phyloP scores from a whole-genome alignment of 2,888 invertebrate genomes.

The Amblyjoppa fuscipennis region DNA sequence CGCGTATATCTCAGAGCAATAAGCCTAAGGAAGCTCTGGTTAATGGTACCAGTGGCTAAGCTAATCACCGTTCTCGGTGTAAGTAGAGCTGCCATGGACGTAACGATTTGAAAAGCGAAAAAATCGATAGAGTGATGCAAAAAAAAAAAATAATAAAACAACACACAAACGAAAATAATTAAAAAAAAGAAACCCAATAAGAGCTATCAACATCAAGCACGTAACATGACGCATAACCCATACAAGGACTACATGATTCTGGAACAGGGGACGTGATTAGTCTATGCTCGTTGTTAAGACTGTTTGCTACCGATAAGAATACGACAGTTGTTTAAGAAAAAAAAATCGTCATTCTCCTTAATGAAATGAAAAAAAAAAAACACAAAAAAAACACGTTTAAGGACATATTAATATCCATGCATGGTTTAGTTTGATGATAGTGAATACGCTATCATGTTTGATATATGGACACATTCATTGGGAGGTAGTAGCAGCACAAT shows the following conservation, averaged over 20 bases:
- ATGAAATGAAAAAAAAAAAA: constrained; percentile 60
- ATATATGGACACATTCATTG: constrained; percentile 84
- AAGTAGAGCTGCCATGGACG: constrained; percentile 57
- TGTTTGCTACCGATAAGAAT: constrained; percentile 84
- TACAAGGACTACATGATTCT: constrained; percentile 82
- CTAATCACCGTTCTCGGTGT: constrained; percentile 26
- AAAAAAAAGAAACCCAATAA: constrained; percentile 76
- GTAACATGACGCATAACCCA: constrained; percentile 83
- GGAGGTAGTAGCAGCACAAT: constrained; percentile 82
- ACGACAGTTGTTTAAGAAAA: constrained; percentile 78
- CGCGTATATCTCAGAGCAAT: constrained; percentile 84
- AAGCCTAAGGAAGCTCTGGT: constrained; percentile 89
- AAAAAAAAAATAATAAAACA: constrained; percentile 72
- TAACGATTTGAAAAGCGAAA: constrained; percentile 35
- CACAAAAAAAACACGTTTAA: constrained; percentile 78
- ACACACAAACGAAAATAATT: constrained; percentile 79
- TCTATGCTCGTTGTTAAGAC: constrained; percentile 84
- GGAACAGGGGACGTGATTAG: constrained; percentile 82
- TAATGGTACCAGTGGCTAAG: constrained; percentile 88
- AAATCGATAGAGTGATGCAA: constrained; percentile 23
- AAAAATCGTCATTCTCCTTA: constrained; percentile 73
- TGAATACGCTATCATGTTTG: constrained; percentile 79
- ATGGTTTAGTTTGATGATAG: constrained; percentile 84
- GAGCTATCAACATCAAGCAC: constrained; percentile 68
- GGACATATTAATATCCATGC: constrained; percentile 84